Evolutionary conservation across 2,797 vertebrate genomes (phyloP).

Genomic region (Anniella stebbinsi): DNA sequence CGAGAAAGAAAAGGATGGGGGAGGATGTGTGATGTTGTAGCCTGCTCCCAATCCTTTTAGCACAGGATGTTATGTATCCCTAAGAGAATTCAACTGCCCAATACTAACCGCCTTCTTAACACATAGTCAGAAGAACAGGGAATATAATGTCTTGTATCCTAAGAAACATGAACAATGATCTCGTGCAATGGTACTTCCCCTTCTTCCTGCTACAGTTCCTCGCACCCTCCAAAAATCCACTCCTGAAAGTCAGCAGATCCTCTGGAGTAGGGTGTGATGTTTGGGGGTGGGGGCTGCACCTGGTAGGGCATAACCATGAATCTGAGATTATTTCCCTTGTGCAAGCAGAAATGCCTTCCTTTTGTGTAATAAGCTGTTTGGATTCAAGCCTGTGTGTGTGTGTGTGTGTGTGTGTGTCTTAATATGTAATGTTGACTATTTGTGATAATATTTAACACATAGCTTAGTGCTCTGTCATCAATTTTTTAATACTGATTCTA

Average conservation of each 20-base stretch:
- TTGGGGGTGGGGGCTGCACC: not conserved
- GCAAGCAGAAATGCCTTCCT: not conserved
- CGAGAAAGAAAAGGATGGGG: not conserved
- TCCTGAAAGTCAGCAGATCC: not conserved
- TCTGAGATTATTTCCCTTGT: not conserved
- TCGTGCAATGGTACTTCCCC: not conserved
- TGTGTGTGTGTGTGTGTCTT: not conserved
- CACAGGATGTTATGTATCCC: not conserved
- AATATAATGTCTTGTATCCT: not conserved
- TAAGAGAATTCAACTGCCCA: not conserved
- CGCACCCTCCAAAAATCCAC: not conserved
- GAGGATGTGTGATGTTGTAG: not conserved
- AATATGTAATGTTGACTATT: not conserved
- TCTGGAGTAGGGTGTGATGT: not conserved
- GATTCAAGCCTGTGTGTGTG: not conserved
- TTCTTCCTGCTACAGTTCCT: not conserved
- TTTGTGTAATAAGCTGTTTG: not conserved
- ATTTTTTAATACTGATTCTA: not conserved
- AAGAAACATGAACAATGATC: not conserved
- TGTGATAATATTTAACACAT: not conserved
- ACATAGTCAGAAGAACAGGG: accelerated
- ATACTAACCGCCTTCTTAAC: slow-evolving; percentile 3
- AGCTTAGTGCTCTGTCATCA: not conserved
- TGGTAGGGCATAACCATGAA: not conserved
- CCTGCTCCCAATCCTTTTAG: not conserved